These are phyloP conservation scores for Invenusta paracnida DNA, from an alignment of 2,888 invertebrate species.

Conservation along the genomic window DNA sequence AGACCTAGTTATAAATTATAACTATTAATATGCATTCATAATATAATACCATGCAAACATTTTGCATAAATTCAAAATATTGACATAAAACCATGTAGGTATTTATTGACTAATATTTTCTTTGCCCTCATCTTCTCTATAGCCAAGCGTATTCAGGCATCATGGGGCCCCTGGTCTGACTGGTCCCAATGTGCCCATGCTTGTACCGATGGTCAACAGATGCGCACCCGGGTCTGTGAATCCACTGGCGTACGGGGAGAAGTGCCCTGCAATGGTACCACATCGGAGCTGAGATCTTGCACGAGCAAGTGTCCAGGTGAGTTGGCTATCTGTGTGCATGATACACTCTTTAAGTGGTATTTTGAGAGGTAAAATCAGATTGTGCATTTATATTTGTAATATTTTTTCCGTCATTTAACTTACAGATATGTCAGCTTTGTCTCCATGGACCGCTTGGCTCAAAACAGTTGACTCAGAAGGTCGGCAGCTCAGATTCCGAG, in stretches of 20 bases:
- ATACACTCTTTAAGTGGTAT: too few species aligned
- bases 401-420: too few species aligned
- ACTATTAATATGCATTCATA: too few species aligned
- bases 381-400: too few species aligned
- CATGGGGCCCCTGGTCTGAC: background rate
- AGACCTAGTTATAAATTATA: too few species aligned
- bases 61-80: too few species aligned
- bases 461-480: background rate
- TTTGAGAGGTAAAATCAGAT: too few species aligned
- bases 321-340: background rate
- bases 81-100: too few species aligned
- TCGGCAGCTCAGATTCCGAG: slow-evolving; percentile 7
- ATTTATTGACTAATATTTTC: too few species aligned
- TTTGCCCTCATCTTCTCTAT: too few species aligned
- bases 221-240: background rate
- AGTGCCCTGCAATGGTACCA: background rate
- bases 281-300: background rate
- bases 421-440: too few species aligned
- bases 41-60: too few species aligned
- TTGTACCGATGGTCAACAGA: background rate
- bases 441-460: background rate
- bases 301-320: background rate
- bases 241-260: background rate
- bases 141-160: background rate
- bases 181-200: background rate